Conservation (phyloP, 2,797 vertebrate species). For the Diglossa cyanea region DNA sequence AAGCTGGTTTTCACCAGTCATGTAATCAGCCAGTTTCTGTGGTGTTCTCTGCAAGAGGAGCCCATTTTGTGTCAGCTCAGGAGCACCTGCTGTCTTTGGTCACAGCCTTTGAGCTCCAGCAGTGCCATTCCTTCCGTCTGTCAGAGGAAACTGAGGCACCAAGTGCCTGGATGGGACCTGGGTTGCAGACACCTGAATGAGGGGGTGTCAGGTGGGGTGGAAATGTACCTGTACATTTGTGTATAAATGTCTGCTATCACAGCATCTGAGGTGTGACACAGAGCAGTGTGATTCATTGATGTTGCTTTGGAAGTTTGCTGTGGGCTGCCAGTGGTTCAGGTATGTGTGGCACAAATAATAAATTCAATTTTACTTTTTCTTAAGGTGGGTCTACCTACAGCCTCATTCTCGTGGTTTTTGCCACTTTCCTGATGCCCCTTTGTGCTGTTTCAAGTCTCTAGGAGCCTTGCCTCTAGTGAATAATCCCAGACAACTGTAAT, state of each 20-base stretch:
- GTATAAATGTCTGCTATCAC: neutral
- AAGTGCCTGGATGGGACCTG: neutral
- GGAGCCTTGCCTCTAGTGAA: neutral
- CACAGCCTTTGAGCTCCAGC: neutral
- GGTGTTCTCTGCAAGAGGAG: neutral
- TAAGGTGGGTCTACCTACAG: neutral
- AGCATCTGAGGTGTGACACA: neutral
- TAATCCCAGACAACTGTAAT: neutral
- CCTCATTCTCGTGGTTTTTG: neutral
- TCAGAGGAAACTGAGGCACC: neutral
- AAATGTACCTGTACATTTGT: neutral
- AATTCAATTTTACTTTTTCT: neutral
- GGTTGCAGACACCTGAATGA: neutral
- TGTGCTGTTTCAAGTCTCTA: neutral
- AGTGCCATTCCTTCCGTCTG: accelerated
- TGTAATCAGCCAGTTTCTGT: neutral
- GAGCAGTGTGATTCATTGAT: neutral
- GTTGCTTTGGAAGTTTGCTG: neutral
- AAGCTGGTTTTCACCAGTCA: neutral
- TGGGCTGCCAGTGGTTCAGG: neutral
- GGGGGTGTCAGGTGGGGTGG: neutral
- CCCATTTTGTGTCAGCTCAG: neutral
- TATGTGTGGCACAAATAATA: neutral
- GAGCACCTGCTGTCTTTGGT: neutral
- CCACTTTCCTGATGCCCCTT: neutral